Percentiles rank a stretch among this genome's conserved stretches.
Evolutionary conservation across 1,140 invertebrate species (phyloP).

Genomic region (Homarus americanus): DNA sequence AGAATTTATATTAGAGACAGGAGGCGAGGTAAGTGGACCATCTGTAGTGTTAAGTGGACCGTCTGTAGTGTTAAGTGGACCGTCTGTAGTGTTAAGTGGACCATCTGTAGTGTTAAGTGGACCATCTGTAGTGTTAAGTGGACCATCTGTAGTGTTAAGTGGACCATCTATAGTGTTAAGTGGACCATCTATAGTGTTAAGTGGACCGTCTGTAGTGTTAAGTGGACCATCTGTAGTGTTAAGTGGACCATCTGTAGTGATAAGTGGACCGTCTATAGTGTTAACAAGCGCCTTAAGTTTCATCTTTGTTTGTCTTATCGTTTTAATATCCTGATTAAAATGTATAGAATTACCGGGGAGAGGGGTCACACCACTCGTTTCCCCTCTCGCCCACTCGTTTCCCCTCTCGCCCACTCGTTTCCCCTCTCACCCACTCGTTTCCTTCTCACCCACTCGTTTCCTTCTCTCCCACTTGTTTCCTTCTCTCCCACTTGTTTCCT

Average conservation of each 20-base stretch:
- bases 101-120: too few relatives aligned
- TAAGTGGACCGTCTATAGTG: constrained; percentile 35
- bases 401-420: too few relatives aligned
- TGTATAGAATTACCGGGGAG: not conserved
- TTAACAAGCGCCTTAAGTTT: constrained; percentile 25
- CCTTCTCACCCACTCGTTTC: too few relatives aligned
- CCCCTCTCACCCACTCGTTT: too few relatives aligned
- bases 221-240: constrained; percentile 33
- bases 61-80: constrained; percentile 30
- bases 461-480: too few relatives aligned
- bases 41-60: not conserved
- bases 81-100: constrained; percentile 40
- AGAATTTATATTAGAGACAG: not conserved
- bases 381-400: too few relatives aligned
- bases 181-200: too few relatives aligned
- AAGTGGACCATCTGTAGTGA: constrained; percentile 30
- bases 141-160: too few relatives aligned
- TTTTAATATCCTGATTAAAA: constrained; percentile 56
- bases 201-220: constrained; percentile 35
- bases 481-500: too few relatives aligned
- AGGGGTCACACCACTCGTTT: too few relatives aligned
- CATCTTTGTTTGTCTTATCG: constrained; percentile 39
- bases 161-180: constrained; percentile 37
- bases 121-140: constrained; percentile 38
- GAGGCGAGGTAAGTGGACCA: not conserved